Percentiles rank a stretch among this genome's conserved stretches.
phyloP scores from a whole-genome alignment of 1,140 invertebrate genomes.

The Drosophila trapezifrons region DNA sequence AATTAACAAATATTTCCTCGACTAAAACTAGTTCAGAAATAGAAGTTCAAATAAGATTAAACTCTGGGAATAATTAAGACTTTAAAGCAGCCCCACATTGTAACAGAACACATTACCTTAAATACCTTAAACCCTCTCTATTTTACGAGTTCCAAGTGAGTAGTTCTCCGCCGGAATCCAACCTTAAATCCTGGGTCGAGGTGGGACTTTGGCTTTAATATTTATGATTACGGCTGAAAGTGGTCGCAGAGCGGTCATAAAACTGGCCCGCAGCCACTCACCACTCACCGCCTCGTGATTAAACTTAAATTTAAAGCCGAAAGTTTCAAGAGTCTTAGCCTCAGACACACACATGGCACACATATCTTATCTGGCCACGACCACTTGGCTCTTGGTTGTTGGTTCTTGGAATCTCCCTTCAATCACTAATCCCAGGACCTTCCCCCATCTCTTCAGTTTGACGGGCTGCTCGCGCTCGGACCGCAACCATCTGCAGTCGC shows the following conservation, averaged over 20 bases:
- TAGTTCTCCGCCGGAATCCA: neutral
- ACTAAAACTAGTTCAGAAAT: neutral
- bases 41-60: neutral
- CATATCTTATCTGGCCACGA: slow-evolving; percentile 47
- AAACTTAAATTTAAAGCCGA: slow-evolving; percentile 59
- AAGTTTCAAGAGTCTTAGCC: slow-evolving; percentile 51
- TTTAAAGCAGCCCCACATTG: neutral
- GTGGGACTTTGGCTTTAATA: slow-evolving; percentile 62
- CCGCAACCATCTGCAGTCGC: slow-evolving; percentile 89
- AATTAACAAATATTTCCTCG: neutral
- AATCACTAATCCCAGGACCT: slow-evolving; percentile 37
- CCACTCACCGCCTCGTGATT: slow-evolving; percentile 21
- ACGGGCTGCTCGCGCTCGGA: slow-evolving; percentile 91
- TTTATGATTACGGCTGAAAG: slow-evolving; percentile 63
- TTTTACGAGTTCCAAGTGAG: neutral
- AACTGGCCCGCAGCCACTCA: slow-evolving; percentile 28
- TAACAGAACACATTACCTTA: neutral
- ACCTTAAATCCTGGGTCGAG: slow-evolving; percentile 1
- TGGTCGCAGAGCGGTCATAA: slow-evolving; percentile 65
- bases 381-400: slow-evolving; percentile 16
- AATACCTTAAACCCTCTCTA: neutral
- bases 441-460: slow-evolving; percentile 85
- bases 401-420: neutral
- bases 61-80: neutral
- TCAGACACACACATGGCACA: neutral